Base-by-base conservation (phyloP, 2,113 vertebrate species). In the Paracanthobrama guichenoti region DNA sequence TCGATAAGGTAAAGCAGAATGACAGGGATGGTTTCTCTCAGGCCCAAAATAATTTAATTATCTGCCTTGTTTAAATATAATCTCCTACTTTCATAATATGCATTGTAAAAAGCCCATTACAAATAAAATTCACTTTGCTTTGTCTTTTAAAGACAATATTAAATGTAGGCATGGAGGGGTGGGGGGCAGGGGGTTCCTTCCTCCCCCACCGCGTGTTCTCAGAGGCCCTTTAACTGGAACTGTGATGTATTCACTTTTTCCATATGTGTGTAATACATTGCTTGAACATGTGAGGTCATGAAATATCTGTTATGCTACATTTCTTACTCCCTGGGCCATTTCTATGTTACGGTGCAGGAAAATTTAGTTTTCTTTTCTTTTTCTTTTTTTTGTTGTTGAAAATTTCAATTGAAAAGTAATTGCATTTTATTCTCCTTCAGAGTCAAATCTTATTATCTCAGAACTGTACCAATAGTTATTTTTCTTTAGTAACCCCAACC, bases 1-100 rank as follows among this genome's bases (percentile, higher is more conserved):
- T 98, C 87, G 98, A 99, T 77, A 99, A 99, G 97, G 98, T 99
- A 95, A 16, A 31, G 26, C 2, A 6, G 9, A 67, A 50, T n/a
- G 22, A 69, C 35, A 22, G 66, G 20, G 35, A 42, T 20, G 7
- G 4, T 67, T 14, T 67, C 3, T 18, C 31, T 67, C 16, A 39
- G 28, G 18, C 18, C 5, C 4, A 35, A 57, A 76, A 76, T 35
- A 76, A 76, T 35, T 16, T 1, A 6, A 50, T 20, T 69, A 55
- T 55, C 18, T 76, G 73, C 28, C 28, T 76, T 76, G 48, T 35
- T 22, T 55, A 35, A 50, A 55, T 35, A 28, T 20, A 35, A 57
- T 76, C 74, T 24, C 6, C 55, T 60, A 10, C 75, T 4, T 78
- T 60, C 42, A 69, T 12, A 22, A 2, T 42, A 69, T 39, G 35